phyloP scores from a whole-genome alignment of 2,888 invertebrate species.

The Portevinia maculata region DNA sequence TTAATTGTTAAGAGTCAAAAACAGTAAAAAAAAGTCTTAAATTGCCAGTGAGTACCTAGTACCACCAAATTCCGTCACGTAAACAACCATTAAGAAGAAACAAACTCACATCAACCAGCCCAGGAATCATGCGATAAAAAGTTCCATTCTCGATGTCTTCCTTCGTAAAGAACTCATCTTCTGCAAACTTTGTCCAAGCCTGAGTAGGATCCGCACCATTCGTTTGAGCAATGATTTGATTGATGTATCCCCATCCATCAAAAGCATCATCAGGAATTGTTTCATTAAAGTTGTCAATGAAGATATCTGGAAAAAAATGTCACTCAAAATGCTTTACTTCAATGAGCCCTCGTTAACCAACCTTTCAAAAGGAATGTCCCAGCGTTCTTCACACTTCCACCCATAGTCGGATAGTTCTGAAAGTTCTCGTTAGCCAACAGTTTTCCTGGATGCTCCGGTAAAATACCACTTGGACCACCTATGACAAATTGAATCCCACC shows the following conservation, averaged over 20 bases:
- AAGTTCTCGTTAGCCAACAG: conserved; percentile 75
- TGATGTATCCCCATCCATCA: conserved; percentile 78
- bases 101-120: conserved; percentile 83
- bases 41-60: too few species aligned
- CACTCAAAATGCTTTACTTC: too few species aligned
- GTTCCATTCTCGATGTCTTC: conserved; percentile 81
- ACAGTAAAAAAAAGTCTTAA: background rate
- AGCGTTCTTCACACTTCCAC: conserved; percentile 83
- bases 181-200: conserved; percentile 82
- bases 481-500: conserved; percentile 80
- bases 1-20: too few species aligned
- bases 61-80: too few species aligned
- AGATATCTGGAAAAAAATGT: conserved; percentile 77
- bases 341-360: conserved; percentile 75
- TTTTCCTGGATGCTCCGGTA: conserved; percentile 79
- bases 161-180: conserved; percentile 82
- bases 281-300: conserved; percentile 79
- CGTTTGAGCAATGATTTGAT: conserved; percentile 79
- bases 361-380: conserved; percentile 83
- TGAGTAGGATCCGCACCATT: conserved; percentile 83
- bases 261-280: conserved; percentile 78
- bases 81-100: background rate
- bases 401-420: conserved; percentile 81
- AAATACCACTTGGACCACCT: conserved; percentile 80
- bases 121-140: conserved; percentile 82